phyloP scores from a whole-genome alignment of 2,888 invertebrate genomes.

The Nezara viridula region DNA sequence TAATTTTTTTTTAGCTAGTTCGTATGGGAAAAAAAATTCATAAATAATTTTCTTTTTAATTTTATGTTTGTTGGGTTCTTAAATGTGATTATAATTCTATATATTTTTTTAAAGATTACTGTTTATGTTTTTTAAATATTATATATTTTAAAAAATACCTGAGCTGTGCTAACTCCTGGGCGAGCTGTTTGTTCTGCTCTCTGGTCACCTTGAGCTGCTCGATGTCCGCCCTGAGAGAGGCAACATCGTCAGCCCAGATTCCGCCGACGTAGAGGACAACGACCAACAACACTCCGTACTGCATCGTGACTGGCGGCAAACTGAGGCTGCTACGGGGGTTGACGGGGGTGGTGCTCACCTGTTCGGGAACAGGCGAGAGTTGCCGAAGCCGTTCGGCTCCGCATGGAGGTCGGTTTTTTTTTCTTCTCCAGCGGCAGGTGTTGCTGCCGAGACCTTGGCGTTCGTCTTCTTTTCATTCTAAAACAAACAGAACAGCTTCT shows the following conservation, averaged over 20 bases:
- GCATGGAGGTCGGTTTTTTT: not conserved
- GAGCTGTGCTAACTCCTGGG: slow-evolving; percentile 51
- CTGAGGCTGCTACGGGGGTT: not conserved
- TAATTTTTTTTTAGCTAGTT: too few relatives aligned
- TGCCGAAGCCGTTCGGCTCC: slow-evolving; percentile 18
- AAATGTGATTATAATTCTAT: too few relatives aligned
- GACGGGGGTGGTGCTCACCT: slow-evolving; percentile 20
- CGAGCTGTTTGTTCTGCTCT: slow-evolving; percentile 54
- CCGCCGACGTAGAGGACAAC: slow-evolving; percentile 11
- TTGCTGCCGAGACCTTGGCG: not conserved
- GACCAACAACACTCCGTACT: slow-evolving; percentile 38
- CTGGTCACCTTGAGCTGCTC: slow-evolving; percentile 53
- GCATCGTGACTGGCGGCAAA: slow-evolving; percentile 44
- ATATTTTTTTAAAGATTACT: too few relatives aligned
- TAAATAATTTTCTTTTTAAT: too few relatives aligned
- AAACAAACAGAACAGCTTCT: not conserved
- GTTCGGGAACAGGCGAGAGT: not conserved
- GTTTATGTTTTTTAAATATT: too few relatives aligned
- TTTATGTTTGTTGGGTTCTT: too few relatives aligned
- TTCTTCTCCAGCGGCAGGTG: slow-evolving; percentile 21
- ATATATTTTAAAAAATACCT: slow-evolving; percentile 40
- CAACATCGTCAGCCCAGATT: slow-evolving; percentile 43
- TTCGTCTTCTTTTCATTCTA: not conserved
- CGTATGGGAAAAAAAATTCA: too few relatives aligned
- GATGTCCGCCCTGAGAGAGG: slow-evolving; percentile 25